Conservation (phyloP, 2,888 invertebrate species). For the Luperina nickerlii region DNA sequence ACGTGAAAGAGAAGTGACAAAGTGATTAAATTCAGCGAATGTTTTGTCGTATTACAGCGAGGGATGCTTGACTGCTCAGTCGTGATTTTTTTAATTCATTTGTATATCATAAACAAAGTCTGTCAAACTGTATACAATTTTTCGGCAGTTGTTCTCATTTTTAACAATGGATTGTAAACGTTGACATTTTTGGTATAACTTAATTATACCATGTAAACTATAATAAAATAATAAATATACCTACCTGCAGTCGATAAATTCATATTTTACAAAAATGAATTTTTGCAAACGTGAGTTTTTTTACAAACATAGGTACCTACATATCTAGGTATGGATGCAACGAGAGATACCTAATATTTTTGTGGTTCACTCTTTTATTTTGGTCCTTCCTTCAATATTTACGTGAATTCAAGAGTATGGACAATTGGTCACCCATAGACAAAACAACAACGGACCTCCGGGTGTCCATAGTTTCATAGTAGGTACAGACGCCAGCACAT, state of each 20-base stretch:
- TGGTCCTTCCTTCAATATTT: not conserved
- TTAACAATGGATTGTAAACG: not conserved
- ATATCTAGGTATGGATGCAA: not conserved
- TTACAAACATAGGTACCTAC: too few species aligned
- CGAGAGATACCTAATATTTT: not conserved
- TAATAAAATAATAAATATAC: too few species aligned
- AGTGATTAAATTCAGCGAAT: slow-evolving; percentile 38
- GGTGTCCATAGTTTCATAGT: not conserved
- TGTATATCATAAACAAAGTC: too few species aligned
- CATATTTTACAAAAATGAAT: too few species aligned
- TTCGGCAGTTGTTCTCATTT: not conserved
- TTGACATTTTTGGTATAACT: too few species aligned
- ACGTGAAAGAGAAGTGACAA: slow-evolving; percentile 14
- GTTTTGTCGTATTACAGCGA: slow-evolving; percentile 6
- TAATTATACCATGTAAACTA: too few species aligned
- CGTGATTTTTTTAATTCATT: too few species aligned
- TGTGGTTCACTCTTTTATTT: not conserved
- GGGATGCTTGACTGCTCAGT: not conserved
- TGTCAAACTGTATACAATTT: too few species aligned
- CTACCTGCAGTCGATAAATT: too few species aligned
- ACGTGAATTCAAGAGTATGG: not conserved
- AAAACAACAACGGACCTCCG: not conserved
- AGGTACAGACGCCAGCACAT: too few species aligned
- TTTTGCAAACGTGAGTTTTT: not conserved
- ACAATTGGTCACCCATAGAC: not conserved